These are phyloP conservation scores for Drosophila multiciliata DNA, from an alignment of 2,888 invertebrate genomes.

Conservation along the genomic window DNA sequence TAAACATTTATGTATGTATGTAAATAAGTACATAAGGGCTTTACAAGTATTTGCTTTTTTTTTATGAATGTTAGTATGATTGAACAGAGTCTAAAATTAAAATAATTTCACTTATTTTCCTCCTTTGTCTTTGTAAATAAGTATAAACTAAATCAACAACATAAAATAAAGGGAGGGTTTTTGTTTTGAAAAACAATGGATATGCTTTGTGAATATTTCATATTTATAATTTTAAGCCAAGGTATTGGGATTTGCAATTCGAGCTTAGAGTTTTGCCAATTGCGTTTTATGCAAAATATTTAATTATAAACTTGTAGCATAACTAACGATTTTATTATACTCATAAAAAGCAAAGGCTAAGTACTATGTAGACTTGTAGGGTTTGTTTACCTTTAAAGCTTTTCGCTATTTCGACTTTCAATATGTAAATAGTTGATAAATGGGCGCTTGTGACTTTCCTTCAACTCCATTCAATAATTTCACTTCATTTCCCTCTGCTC, in stretches of 20 bases:
- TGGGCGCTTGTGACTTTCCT: constrained; percentile 75
- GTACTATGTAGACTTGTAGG: constrained; percentile 45
- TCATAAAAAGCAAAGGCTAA: constrained; percentile 62
- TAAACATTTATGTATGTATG: constrained; percentile 14
- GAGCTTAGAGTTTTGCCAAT: constrained; percentile 62
- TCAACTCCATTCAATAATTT: constrained; percentile 39
- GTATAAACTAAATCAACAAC: constrained; percentile 63
- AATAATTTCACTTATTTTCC: constrained; percentile 40
- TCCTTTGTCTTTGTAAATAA: constrained; percentile 41
- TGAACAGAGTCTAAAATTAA: constrained; percentile 34
- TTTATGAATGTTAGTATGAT: constrained; percentile 28
- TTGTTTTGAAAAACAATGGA: constrained; percentile 79
- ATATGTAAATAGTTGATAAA: constrained; percentile 72
- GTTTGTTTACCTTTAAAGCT: constrained; percentile 73
- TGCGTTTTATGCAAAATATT: constrained; percentile 54
- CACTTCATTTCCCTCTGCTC: constrained; percentile 51
- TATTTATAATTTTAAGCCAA: constrained; percentile 56
- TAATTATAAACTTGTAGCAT: constrained; percentile 48
- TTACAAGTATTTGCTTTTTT: constrained; percentile 29
- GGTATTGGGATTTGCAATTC: constrained; percentile 57
- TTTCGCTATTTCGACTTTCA: constrained; percentile 60
- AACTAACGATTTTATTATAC: constrained; percentile 38
- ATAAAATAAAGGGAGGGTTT: constrained; percentile 45
- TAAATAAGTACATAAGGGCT: constrained; percentile 63
- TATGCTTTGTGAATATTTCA: constrained; percentile 74